A percentile compares a stretch with the other conserved stretches of the same genome.
These are phyloP conservation scores for Drosophila mimetica DNA, from an alignment of 2,888 invertebrate genomes.

Conservation along the genomic window DNA sequence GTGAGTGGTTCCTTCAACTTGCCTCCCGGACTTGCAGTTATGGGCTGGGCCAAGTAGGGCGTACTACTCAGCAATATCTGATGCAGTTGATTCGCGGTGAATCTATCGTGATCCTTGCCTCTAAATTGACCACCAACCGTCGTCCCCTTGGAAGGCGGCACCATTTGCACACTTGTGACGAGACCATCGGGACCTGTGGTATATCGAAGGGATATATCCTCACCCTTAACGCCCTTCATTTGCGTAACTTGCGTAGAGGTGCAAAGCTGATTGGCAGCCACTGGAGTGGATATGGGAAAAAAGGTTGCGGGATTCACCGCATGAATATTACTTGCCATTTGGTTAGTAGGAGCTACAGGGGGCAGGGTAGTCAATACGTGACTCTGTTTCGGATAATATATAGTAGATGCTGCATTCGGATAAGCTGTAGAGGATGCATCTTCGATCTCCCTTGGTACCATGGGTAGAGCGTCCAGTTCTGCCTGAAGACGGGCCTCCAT, in stretches of 20 bases:
- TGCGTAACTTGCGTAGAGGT: background rate
- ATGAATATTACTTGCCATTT: background rate
- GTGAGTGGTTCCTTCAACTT: background rate
- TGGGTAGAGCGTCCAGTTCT: slow-evolving; percentile 54
- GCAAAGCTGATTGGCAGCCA: background rate
- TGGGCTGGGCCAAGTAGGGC: slow-evolving; percentile 12
- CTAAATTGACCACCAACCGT: too few relatives aligned
- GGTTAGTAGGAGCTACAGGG: background rate
- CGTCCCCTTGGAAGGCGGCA: background rate
- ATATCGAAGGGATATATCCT: slow-evolving; percentile 18
- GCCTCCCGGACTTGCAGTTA: background rate
- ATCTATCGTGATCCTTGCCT: too few relatives aligned
- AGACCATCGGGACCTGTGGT: slow-evolving; percentile 33
- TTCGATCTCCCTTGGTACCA: slow-evolving; percentile 43
- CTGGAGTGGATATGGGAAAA: background rate
- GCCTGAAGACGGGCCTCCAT: slow-evolving; percentile 56
- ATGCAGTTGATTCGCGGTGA: slow-evolving; percentile 15
- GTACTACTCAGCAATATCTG: slow-evolving; percentile 16
- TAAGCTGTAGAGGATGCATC: too few relatives aligned
- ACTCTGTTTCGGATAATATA: background rate
- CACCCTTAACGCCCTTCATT: slow-evolving; percentile 1
- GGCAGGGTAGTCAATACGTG: too few relatives aligned
- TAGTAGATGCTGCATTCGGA: too few relatives aligned
- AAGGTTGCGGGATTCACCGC: background rate
- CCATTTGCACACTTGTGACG: slow-evolving; percentile 22